phyloP scores from a whole-genome alignment of 2,888 invertebrate genomes.

The Nyleta sp. region DNA sequence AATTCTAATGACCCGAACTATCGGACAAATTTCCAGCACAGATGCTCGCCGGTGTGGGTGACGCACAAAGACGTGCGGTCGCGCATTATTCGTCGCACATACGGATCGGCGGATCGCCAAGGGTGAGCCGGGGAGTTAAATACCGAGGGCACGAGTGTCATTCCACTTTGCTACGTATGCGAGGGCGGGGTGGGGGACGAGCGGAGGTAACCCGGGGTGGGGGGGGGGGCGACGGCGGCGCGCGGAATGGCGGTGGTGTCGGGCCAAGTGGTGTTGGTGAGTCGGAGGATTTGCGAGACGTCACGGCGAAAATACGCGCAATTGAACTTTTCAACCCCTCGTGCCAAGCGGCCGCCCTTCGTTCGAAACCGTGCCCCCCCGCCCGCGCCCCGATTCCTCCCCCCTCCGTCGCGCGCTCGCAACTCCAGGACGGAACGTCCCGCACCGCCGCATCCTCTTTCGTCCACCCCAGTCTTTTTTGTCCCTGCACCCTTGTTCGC shows the following conservation, averaged over 20 bases:
- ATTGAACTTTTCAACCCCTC: constrained; percentile 82
- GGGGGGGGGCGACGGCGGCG: constrained; percentile 37
- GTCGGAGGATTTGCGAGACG: constrained; percentile 79
- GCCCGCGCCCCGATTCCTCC: constrained; percentile 67
- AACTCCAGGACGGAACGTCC: constrained; percentile 68
- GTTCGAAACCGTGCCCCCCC: constrained; percentile 54
- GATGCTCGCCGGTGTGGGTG: constrained; percentile 27
- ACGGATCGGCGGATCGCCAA: constrained; percentile 61
- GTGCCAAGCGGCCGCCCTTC: constrained; percentile 69
- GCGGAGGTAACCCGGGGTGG: constrained; percentile 7
- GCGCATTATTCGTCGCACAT: constrained; percentile 56
- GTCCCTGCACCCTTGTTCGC: constrained; percentile 80
- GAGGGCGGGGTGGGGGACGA: constrained; percentile 18
- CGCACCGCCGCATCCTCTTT: constrained; percentile 63
- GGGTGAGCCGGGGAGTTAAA: constrained; percentile 62
- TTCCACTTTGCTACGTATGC: constrained; percentile 68
- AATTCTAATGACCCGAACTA: constrained; percentile 39
- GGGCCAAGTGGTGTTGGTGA: constrained; percentile 67
- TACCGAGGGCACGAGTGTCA: constrained; percentile 69
- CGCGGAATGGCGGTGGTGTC: constrained; percentile 46
- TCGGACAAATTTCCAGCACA: constrained; percentile 29
- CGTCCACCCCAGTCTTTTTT: constrained; percentile 73
- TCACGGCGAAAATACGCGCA: constrained; percentile 81
- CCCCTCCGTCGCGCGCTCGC: constrained; percentile 60
- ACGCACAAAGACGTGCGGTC: constrained; percentile 42